phyloP scores from a whole-genome alignment of 2,797 vertebrate genomes.

The Parauchenoglanis punctatus region DNA sequence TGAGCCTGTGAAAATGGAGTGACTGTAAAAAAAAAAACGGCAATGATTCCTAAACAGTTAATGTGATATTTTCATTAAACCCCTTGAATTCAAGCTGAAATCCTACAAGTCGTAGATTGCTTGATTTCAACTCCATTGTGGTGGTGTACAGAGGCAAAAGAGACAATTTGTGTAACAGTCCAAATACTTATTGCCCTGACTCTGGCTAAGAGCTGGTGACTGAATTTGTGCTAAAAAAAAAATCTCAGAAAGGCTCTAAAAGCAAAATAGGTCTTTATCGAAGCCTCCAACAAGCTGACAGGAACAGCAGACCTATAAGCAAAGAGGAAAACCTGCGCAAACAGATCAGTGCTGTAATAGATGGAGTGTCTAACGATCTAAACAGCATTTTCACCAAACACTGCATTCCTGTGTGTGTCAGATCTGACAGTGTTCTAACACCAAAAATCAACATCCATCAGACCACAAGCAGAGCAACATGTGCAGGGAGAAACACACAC shows the following conservation, averaged over 20 bases:
- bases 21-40: too few relatives aligned
- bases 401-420: not conserved
- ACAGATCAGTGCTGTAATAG: not conserved
- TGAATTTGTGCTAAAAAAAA: not conserved
- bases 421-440: not conserved
- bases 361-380: not conserved
- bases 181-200: too few relatives aligned
- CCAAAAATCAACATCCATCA: not conserved
- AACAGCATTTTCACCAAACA: not conserved
- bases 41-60: too few relatives aligned
- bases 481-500: not conserved
- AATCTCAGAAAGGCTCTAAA: not conserved
- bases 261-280: not conserved
- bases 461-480: not conserved
- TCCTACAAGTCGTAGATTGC: too few relatives aligned
- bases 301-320: not conserved
- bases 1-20: too few relatives aligned
- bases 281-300: not conserved
- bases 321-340: not conserved
- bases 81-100: too few relatives aligned
- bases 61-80: too few relatives aligned
- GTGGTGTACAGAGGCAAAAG: too few relatives aligned
- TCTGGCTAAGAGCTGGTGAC: not conserved
- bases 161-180: too few relatives aligned
- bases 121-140: too few relatives aligned